Percentiles rank a stretch among this genome's conserved stretches.
Evolutionary conservation across 2,888 invertebrate species (phyloP).

Genomic region (Drosophila dives): DNA sequence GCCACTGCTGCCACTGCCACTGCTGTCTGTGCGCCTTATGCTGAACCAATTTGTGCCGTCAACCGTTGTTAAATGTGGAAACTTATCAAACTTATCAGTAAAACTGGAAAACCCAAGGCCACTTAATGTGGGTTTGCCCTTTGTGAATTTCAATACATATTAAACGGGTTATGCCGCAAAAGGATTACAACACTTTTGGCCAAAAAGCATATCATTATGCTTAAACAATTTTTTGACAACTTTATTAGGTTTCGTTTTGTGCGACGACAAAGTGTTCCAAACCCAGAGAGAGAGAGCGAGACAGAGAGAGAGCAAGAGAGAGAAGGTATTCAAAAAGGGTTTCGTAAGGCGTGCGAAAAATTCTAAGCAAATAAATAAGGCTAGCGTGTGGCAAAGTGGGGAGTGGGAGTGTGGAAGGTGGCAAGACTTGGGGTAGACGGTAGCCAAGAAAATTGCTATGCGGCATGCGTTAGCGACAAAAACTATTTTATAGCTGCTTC

Average conservation of each 20-base stretch:
- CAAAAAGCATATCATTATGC: constrained; percentile 79
- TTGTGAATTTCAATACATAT: constrained; percentile 78
- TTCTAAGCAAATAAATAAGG: constrained; percentile 78
- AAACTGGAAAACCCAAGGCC: constrained; percentile 51
- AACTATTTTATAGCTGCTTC: constrained; percentile 80
- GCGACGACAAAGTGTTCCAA: constrained; percentile 55
- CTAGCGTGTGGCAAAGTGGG: constrained; percentile 47
- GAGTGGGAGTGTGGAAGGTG: background rate
- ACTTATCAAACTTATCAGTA: constrained; percentile 77
- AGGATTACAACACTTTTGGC: constrained; percentile 77
- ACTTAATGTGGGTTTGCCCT: constrained; percentile 73
- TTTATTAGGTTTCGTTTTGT: constrained; percentile 73
- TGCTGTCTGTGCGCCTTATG: constrained; percentile 32
- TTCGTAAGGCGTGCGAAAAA: constrained; percentile 74
- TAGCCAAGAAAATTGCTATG: constrained; percentile 71
- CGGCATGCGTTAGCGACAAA: constrained; percentile 73
- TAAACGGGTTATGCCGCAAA: constrained; percentile 80
- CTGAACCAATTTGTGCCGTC: constrained; percentile 72
- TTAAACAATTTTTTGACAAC: constrained; percentile 80
- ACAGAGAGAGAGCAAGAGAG: background rate
- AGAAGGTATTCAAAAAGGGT: constrained; percentile 55
- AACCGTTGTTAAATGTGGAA: constrained; percentile 78
- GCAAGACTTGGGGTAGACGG: constrained; percentile 14
- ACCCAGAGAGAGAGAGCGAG: background rate
- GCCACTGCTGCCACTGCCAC: background rate